These are phyloP conservation scores for Bombus waltoni DNA, from an alignment of 1,140 invertebrate genomes.

Conservation along the genomic window DNA sequence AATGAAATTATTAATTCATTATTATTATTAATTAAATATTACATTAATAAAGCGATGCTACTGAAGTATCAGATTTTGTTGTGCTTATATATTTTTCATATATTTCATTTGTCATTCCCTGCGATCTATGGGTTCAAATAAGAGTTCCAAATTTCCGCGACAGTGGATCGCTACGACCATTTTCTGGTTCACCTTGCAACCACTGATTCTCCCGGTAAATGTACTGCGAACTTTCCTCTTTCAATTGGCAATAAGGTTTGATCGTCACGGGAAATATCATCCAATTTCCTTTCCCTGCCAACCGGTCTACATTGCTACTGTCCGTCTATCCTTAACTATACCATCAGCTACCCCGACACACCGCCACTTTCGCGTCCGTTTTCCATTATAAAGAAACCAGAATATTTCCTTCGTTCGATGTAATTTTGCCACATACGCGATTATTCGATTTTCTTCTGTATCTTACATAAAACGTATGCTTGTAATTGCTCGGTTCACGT, in stretches of 20 bases:
- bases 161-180: constrained; percentile 58
- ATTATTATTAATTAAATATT: too few relatives aligned
- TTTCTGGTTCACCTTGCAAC: constrained; percentile 65
- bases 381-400: constrained; percentile 42
- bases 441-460: neutral
- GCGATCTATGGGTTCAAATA: constrained; percentile 11
- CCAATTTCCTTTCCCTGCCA: constrained; percentile 79
- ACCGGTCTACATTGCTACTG: constrained; percentile 56
- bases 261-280: constrained; percentile 81
- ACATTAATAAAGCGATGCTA: too few relatives aligned
- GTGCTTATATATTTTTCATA: too few relatives aligned
- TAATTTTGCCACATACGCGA: too few relatives aligned
- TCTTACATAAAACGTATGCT: neutral
- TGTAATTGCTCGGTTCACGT: neutral
- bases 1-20: too few relatives aligned
- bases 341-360: constrained; percentile 49
- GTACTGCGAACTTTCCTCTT: constrained; percentile 80
- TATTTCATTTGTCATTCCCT: neutral
- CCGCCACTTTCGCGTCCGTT: constrained; percentile 45
- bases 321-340: constrained; percentile 57
- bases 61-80: neutral
- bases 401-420: neutral
- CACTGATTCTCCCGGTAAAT: constrained; percentile 75
- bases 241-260: constrained; percentile 81
- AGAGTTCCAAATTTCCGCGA: constrained; percentile 45